These are phyloP conservation scores for Drosophila barbarae DNA, from an alignment of 2,888 invertebrate genomes.

Conservation along the genomic window DNA sequence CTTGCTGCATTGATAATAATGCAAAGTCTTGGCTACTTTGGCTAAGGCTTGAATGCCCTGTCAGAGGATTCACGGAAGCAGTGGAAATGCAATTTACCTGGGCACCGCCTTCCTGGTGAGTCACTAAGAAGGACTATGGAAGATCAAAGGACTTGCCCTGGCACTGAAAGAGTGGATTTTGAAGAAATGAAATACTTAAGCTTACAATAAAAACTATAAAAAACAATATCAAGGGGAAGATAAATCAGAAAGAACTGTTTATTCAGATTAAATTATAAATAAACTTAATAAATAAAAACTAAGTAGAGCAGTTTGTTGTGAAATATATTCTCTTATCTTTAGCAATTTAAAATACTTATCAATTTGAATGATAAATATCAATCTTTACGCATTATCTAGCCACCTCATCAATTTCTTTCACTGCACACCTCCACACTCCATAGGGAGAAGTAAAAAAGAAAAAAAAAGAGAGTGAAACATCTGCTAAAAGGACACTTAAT, in stretches of 20 bases:
- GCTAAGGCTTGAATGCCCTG: conserved; percentile 12
- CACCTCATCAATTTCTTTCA: conserved; percentile 5
- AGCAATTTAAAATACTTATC: conserved; percentile 1
- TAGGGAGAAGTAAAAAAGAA: conserved; percentile 2
- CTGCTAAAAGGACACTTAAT: conserved; percentile 54
- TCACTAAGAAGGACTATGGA: conserved; percentile 26
- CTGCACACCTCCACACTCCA: not conserved
- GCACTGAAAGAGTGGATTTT: not conserved
- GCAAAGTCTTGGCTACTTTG: conserved; percentile 11
- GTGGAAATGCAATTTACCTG: conserved; percentile 18
- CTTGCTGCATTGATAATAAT: conserved; percentile 24
- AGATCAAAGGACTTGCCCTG: conserved; percentile 1
- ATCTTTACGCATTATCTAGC: not conserved
- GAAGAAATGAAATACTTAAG: not conserved
- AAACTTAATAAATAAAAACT: no score
- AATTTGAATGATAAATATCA: not conserved
- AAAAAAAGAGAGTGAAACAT: conserved; percentile 15
- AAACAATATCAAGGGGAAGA: not conserved
- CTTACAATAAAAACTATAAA: no score
- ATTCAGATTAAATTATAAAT: not conserved
- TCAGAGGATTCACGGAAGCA: conserved; percentile 9
- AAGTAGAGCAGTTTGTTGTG: not conserved
- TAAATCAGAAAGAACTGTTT: not conserved
- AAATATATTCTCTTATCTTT: not conserved
- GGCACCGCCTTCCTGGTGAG: not conserved